These are phyloP conservation scores for Etheostoma perlongum DNA, from an alignment of 2,797 vertebrate species.

Conservation along the genomic window DNA sequence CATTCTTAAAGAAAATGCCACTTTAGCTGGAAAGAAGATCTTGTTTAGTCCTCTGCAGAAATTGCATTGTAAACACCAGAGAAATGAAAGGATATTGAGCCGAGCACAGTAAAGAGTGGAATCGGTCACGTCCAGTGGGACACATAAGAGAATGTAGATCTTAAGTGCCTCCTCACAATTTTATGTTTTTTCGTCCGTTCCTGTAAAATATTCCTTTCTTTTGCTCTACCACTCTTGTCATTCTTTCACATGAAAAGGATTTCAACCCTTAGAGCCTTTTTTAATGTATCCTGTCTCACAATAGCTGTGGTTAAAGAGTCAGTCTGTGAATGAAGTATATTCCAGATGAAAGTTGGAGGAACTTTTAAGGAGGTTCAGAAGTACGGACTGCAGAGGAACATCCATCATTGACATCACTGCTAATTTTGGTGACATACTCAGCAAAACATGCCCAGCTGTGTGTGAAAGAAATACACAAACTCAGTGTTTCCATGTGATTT, in stretches of 20 bases:
- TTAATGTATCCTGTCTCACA: conserved; percentile 59
- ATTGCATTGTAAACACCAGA: conserved; percentile 61
- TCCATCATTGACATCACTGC: conserved; percentile 77
- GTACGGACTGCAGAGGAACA: conserved; percentile 60
- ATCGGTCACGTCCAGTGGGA: conserved; percentile 43
- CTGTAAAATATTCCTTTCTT: conserved; percentile 44
- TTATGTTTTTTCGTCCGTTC: conserved; percentile 36
- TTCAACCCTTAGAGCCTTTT: conserved; percentile 33
- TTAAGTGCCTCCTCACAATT: conserved; percentile 36
- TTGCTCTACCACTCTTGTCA: conserved; percentile 28
- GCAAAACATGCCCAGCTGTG: conserved; percentile 79
- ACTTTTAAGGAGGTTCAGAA: conserved; percentile 54
- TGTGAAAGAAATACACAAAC: conserved; percentile 70
- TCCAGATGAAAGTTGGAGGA: conserved; percentile 57
- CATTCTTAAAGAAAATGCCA: conserved; percentile 77
- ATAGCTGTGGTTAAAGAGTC: conserved; percentile 59
- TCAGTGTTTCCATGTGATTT: conserved; percentile 71
- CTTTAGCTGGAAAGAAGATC: conserved; percentile 48
- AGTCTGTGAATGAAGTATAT: conserved; percentile 54
- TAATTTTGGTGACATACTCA: conserved; percentile 75
- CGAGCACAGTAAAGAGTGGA: conserved; percentile 43
- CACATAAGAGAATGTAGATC: conserved; percentile 46
- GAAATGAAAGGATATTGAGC: conserved; percentile 65
- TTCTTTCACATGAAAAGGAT: conserved; percentile 53
- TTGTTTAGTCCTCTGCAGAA: conserved; percentile 58